phyloP scores from a whole-genome alignment of 2,888 invertebrate species.

The Suillia variegata region DNA sequence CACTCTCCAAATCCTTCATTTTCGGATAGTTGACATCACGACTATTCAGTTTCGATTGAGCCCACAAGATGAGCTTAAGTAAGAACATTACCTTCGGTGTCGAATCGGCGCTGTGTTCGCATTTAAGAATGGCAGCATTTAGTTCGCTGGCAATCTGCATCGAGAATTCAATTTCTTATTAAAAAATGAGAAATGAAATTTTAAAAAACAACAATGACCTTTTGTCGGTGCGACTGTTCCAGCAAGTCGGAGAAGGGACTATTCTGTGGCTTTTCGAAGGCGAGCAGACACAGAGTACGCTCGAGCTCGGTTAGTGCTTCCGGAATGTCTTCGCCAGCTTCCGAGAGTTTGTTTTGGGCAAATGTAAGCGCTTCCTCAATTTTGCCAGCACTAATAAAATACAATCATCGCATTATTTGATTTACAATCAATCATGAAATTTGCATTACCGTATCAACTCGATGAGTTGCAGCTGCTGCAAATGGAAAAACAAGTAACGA shows the following conservation, averaged over 20 bases:
- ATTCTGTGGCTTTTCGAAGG: slow-evolving; percentile 93
- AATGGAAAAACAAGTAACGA: slow-evolving; percentile 92
- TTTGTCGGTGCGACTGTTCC: slow-evolving; percentile 91
- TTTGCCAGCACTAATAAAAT: slow-evolving; percentile 67
- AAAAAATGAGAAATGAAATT: slow-evolving; percentile 1
- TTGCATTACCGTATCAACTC: slow-evolving; percentile 54
- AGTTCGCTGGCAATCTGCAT: slow-evolving; percentile 90
- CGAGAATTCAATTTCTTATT: background rate
- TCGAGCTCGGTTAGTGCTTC: slow-evolving; percentile 79
- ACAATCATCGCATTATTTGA: no score
- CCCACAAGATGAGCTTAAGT: slow-evolving; percentile 92
- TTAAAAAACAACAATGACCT: slow-evolving; percentile 64
- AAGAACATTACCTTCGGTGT: slow-evolving; percentile 91
- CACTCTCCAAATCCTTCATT: slow-evolving; percentile 89
- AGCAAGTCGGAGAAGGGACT: slow-evolving; percentile 95
- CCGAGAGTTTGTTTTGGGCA: slow-evolving; percentile 85
- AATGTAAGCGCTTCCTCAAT: slow-evolving; percentile 85
- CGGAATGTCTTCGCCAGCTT: slow-evolving; percentile 80
- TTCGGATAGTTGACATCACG: slow-evolving; percentile 94
- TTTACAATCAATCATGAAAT: background rate
- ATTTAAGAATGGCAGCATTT: slow-evolving; percentile 95
- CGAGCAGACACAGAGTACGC: slow-evolving; percentile 89
- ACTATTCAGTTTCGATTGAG: slow-evolving; percentile 92
- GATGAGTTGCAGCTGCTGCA: slow-evolving; percentile 67
- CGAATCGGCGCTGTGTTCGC: slow-evolving; percentile 89